Evolutionary conservation across 2,888 invertebrate species (phyloP).

Genomic region (Dolichomitus sp.): DNA sequence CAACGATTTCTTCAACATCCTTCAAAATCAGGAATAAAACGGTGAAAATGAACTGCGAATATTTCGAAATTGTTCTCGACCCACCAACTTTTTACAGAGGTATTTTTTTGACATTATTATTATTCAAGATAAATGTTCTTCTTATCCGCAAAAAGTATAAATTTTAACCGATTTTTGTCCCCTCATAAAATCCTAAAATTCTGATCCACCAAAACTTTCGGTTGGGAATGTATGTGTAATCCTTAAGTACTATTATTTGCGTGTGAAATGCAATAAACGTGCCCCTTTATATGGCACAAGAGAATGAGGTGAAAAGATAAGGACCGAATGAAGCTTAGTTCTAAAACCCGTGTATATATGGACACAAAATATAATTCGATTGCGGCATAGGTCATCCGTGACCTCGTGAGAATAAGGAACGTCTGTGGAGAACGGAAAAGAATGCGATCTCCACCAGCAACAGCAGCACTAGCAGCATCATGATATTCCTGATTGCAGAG

Average conservation of each 20-base stretch:
- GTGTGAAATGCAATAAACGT: slow-evolving; percentile 45
- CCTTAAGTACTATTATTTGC: slow-evolving; percentile 10
- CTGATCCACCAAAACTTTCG: background rate
- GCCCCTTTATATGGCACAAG: slow-evolving; percentile 19
- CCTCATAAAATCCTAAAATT: no score
- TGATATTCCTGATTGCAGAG: slow-evolving; percentile 60
- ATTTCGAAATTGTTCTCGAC: no score
- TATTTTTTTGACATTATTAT: no score
- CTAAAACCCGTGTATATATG: slow-evolving; percentile 39
- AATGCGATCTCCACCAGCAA: slow-evolving; percentile 58
- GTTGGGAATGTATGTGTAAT: no score
- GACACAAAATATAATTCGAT: slow-evolving; percentile 59
- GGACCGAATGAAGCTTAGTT: slow-evolving; percentile 53
- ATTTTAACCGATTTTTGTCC: no score
- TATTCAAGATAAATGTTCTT: no score
- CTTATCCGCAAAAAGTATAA: no score
- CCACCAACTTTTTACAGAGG: no score
- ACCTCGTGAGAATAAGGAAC: slow-evolving; percentile 68
- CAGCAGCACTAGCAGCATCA: slow-evolving; percentile 51
- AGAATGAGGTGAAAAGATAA: slow-evolving; percentile 36
- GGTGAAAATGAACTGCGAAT: no score
- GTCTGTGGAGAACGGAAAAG: slow-evolving; percentile 63
- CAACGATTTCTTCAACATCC: no score
- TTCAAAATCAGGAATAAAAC: no score
- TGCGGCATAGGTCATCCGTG: slow-evolving; percentile 71